phyloP scores from a whole-genome alignment of 92 coral and sea anemone species.

The Metridium senile region DNA sequence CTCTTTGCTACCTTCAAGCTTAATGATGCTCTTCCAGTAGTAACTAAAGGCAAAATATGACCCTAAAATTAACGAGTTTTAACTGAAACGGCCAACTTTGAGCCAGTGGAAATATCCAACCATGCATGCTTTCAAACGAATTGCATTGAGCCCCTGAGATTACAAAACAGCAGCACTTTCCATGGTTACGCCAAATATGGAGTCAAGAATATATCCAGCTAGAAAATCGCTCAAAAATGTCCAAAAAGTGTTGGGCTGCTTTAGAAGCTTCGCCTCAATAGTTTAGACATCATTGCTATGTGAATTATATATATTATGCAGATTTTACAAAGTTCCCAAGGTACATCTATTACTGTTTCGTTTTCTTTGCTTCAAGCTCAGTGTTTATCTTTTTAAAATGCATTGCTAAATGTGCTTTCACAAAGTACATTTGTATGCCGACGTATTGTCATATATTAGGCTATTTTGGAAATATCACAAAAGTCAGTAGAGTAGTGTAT shows the following conservation, averaged over 20 bases:
- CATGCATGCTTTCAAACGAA: no score
- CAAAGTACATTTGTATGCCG: slow-evolving; percentile 16
- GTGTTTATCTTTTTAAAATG: slow-evolving; percentile 2
- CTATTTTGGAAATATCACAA: neutral
- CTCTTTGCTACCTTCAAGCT: no score
- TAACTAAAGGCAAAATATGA: no score
- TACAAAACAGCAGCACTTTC: no score
- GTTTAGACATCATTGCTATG: slow-evolving; percentile 13
- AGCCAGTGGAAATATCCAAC: no score
- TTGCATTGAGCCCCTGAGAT: no score
- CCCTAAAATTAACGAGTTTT: no score
- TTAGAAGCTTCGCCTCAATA: slow-evolving; percentile 17
- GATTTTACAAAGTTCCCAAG: neutral
- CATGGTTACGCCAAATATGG: no score
- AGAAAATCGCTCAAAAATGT: no score
- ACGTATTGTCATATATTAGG: neutral
- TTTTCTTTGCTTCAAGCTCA: slow-evolving; percentile 19
- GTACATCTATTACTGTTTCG: neutral
- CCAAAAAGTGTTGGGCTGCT: slow-evolving; percentile 11
- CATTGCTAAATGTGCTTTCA: slow-evolving; percentile 23
- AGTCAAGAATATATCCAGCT: no score
- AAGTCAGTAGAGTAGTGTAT: slow-evolving; percentile 1
- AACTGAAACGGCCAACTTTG: no score
- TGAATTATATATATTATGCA: neutral
- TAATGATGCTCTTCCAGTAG: no score